These are phyloP conservation scores for Megaleporinus macrocephalus DNA, from an alignment of 2,113 vertebrate species.

Conservation along the genomic window DNA sequence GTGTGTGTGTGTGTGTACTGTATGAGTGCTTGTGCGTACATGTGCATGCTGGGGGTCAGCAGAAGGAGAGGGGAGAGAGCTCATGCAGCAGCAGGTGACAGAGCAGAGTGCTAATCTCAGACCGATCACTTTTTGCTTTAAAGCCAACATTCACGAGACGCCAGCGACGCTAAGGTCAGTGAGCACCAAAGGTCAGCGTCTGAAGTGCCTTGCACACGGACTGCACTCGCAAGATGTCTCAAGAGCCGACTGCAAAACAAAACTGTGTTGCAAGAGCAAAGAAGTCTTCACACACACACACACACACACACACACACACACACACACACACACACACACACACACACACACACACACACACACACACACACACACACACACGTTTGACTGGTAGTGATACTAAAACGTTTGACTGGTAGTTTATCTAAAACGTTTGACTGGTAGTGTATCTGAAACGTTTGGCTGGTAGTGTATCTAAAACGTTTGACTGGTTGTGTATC, in stretches of 20 bases:
- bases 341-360: not conserved
- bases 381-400: no score
- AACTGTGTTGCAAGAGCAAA: not conserved
- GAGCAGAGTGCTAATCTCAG: not conserved
- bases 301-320: not conserved
- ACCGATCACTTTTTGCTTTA: slow-evolving; percentile 1
- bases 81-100: not conserved
- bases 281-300: not conserved
- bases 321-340: no score
- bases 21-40: not conserved
- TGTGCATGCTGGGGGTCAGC: not conserved
- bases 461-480: no score
- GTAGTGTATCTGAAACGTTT: no score
- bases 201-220: not conserved
- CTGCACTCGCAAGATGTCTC: not conserved
- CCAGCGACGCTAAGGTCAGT: not conserved
- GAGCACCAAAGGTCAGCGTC: not conserved
- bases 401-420: no score
- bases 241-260: not conserved
- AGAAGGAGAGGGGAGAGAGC: not conserved
- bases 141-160: not conserved
- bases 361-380: no score
- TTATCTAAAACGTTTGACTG: no score
- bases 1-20: not conserved
- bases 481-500: no score